These are phyloP conservation scores for Raphicerus campestris DNA, from an alignment of 2,113 vertebrate genomes.

Conservation along the genomic window DNA sequence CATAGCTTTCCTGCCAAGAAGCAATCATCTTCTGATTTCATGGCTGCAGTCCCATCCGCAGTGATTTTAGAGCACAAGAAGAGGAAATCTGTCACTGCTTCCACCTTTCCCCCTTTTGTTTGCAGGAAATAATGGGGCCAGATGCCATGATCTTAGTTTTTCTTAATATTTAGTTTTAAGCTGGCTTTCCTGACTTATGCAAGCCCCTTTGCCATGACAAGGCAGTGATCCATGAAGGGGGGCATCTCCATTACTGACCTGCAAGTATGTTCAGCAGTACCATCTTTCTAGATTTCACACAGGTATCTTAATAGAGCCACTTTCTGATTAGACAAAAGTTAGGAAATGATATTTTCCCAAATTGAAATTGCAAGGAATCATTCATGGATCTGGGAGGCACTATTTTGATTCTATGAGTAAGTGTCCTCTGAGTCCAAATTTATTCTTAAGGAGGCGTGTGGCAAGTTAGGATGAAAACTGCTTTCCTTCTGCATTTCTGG, in stretches of 20 bases:
- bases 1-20: background rate
- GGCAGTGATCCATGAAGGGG: background rate
- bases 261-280: background rate
- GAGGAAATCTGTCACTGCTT: background rate
- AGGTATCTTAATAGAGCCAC: background rate
- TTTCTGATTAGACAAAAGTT: background rate
- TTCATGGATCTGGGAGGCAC: conserved; percentile 31
- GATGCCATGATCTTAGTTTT: background rate
- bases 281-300: background rate
- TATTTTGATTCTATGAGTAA: background rate
- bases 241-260: background rate
- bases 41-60: background rate
- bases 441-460: background rate
- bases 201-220: background rate
- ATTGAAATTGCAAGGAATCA: background rate
- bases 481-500: background rate
- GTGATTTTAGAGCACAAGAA: background rate
- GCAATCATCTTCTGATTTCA: background rate
- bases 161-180: background rate
- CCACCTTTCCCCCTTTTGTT: background rate
- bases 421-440: background rate
- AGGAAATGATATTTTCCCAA: background rate
- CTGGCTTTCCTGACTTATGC: background rate
- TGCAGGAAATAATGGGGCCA: background rate
- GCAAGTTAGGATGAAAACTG: background rate